Conservation (phyloP, 2,888 invertebrate species). For the Platycheirus albimanus region DNA sequence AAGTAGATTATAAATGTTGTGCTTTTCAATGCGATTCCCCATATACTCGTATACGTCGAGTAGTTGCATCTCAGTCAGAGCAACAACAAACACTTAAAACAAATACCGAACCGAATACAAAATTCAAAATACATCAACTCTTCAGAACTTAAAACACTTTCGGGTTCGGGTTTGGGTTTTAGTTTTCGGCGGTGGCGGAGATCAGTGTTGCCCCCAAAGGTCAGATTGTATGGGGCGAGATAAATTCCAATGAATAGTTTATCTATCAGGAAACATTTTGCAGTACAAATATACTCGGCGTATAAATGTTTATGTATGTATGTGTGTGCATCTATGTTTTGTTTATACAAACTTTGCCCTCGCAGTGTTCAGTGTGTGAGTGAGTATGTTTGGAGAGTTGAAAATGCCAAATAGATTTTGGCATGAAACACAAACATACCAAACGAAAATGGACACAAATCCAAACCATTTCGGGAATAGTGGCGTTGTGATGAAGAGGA, state of each 20-base stretch:
- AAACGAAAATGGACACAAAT: constrained; percentile 24
- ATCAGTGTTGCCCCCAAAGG: constrained; percentile 41
- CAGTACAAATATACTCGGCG: too few relatives aligned
- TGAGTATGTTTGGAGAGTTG: not conserved
- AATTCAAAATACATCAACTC: constrained; percentile 38
- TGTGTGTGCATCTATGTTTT: too few relatives aligned
- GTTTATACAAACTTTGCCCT: constrained; percentile 62
- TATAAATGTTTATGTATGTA: too few relatives aligned
- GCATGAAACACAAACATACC: constrained; percentile 19
- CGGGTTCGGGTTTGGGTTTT: too few relatives aligned
- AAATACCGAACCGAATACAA: constrained; percentile 6
- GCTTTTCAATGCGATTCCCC: constrained; percentile 32
- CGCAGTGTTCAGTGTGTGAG: constrained; percentile 1
- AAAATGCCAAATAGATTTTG: constrained; percentile 68
- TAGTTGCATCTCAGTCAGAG: constrained; percentile 13
- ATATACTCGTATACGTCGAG: too few relatives aligned
- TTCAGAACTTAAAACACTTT: constrained; percentile 53
- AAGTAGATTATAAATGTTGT: constrained; percentile 38
- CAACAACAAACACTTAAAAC: constrained; percentile 8
- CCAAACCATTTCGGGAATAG: constrained; percentile 17
- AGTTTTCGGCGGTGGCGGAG: constrained; percentile 1
- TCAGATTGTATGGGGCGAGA: constrained; percentile 46
- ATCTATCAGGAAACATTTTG: constrained; percentile 66
- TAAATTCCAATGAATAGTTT: constrained; percentile 62
- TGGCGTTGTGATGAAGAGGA: not conserved